Conservation (phyloP, 2,113 vertebrate species). For the Nanorana parkeri region DNA sequence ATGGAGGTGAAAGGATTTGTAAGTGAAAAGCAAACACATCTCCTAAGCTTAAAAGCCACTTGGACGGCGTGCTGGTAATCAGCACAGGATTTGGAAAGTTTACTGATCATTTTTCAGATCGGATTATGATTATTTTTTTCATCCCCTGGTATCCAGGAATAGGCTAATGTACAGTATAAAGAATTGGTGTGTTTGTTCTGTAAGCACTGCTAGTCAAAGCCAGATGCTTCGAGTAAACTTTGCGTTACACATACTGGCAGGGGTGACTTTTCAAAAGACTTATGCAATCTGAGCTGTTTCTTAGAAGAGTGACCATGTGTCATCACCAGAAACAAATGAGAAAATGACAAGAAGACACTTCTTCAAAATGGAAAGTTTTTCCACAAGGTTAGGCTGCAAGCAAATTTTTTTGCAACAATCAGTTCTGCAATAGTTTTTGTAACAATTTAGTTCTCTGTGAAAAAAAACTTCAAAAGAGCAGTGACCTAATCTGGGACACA, state of each 20-base stretch:
- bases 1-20: conserved; percentile 60
- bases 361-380: too few species aligned
- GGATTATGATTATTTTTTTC: conserved; percentile 59
- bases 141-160: conserved; percentile 49
- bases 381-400: too few species aligned
- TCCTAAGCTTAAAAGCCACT: conserved; percentile 62
- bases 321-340: too few species aligned
- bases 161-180: conserved; percentile 53
- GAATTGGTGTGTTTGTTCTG: conserved; percentile 51
- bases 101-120: conserved; percentile 59
- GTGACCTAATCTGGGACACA: too few species aligned
- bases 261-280: conserved; percentile 54
- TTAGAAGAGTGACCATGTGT: not conserved
- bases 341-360: too few species aligned
- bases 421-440: too few species aligned
- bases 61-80: conserved; percentile 60
- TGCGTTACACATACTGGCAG: conserved; percentile 45
- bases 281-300: conserved; percentile 10
- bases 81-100: conserved; percentile 61
- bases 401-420: too few species aligned
- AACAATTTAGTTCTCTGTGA: too few species aligned
- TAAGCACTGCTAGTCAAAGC: conserved; percentile 56
- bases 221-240: conserved; percentile 58
- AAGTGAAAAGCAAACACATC: conserved; percentile 62
- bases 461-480: too few species aligned